These are phyloP conservation scores for Melanophora roralis DNA, from an alignment of 2,888 invertebrate genomes.

Conservation along the genomic window DNA sequence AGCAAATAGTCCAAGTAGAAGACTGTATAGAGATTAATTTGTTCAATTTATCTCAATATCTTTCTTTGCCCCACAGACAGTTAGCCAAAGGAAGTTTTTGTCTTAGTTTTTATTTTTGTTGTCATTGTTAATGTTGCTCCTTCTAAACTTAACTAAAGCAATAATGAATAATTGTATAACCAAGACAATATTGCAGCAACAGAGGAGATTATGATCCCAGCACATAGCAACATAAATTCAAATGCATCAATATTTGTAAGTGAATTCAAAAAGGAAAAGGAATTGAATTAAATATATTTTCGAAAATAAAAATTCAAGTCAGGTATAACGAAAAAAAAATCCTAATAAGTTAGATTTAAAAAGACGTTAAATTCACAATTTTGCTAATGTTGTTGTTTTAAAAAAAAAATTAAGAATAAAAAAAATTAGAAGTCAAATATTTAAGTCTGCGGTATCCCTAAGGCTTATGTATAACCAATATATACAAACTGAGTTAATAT, in stretches of 20 bases:
- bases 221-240: not conserved
- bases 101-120: not conserved
- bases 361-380: not conserved
- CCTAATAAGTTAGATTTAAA: not conserved
- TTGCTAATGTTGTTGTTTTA: not conserved
- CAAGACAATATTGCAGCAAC: constrained; percentile 19
- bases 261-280: constrained; percentile 7
- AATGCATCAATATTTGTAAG: constrained; percentile 29
- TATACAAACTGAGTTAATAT: no score
- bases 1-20: not conserved
- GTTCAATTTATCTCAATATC: constrained; percentile 59
- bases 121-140: not conserved
- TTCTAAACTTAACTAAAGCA: constrained; percentile 24
- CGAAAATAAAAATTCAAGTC: not conserved
- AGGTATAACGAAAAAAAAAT: not conserved
- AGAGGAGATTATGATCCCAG: constrained; percentile 10
- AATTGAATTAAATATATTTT: constrained; percentile 3
- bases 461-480: no score
- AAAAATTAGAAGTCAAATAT: not conserved
- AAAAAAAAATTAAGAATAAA: not conserved
- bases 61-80: not conserved
- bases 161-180: constrained; percentile 37
- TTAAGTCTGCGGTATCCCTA: no score
- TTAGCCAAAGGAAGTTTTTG: not conserved
- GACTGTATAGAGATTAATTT: constrained; percentile 59